Percentiles rank a stretch among this genome's conserved stretches.
phyloP scores from a whole-genome alignment of 2,888 invertebrate species.

The Mesochorus sp. region DNA sequence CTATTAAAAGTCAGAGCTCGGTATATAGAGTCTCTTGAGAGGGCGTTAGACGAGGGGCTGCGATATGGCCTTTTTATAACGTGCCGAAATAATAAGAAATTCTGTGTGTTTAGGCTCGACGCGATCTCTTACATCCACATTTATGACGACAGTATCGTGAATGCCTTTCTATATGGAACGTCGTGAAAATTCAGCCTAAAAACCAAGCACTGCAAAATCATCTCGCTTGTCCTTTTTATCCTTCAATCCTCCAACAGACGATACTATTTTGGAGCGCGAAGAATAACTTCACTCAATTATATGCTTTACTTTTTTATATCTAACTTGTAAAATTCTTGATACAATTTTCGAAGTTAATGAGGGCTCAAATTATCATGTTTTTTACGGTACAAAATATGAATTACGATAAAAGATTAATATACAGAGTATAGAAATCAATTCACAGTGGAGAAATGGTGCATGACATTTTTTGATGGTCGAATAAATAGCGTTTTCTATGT shows the following conservation, averaged over 20 bases:
- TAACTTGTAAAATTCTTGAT: too few species aligned
- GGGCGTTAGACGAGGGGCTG: slow-evolving; percentile 35
- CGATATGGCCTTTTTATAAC: slow-evolving; percentile 56
- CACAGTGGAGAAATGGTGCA: too few species aligned
- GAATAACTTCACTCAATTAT: too few species aligned
- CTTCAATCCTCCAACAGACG: slow-evolving; percentile 15
- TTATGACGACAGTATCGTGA: slow-evolving; percentile 68
- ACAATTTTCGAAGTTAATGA: too few species aligned
- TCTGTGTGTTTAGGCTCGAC: slow-evolving; percentile 67
- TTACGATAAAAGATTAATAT: too few species aligned
- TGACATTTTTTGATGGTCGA: too few species aligned
- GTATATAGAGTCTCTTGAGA: slow-evolving; percentile 57
- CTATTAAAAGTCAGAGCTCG: slow-evolving; percentile 45
- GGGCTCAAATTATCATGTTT: too few species aligned
- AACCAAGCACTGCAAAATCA: slow-evolving; percentile 35
- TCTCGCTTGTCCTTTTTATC: neutral
- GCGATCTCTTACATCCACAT: slow-evolving; percentile 66
- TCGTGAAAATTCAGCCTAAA: slow-evolving; percentile 11
- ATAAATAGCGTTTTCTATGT: too few species aligned
- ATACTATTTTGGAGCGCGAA: too few species aligned
- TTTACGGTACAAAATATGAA: too few species aligned
- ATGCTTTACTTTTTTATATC: too few species aligned
- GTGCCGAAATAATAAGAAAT: slow-evolving; percentile 73
- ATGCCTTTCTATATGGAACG: slow-evolving; percentile 37
- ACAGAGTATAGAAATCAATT: too few species aligned